These are phyloP conservation scores for Muraenolepis orangiensis DNA, from an alignment of 2,797 vertebrate species.

Conservation along the genomic window DNA sequence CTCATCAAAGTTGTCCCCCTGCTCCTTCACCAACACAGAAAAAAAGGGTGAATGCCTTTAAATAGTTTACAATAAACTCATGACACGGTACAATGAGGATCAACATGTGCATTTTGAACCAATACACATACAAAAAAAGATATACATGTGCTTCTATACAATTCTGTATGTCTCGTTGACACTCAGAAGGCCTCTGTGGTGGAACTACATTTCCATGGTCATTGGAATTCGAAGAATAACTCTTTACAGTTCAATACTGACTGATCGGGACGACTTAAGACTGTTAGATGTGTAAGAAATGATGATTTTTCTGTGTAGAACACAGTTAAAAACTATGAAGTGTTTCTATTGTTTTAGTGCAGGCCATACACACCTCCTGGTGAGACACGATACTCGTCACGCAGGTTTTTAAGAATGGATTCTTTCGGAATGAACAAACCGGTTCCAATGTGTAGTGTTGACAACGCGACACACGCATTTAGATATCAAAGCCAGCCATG, in stretches of 20 bases:
- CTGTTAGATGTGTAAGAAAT: not conserved
- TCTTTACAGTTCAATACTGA: not conserved
- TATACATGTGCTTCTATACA: not conserved
- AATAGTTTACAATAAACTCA: not conserved
- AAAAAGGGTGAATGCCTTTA: not conserved
- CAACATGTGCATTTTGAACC: too few relatives aligned
- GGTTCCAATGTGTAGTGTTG: not conserved
- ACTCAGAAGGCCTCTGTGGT: not conserved
- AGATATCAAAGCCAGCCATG: not conserved
- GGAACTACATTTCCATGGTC: not conserved
- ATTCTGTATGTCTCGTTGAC: not conserved
- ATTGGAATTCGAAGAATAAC: not conserved
- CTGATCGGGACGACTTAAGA: not conserved
- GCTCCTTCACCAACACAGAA: constrained; percentile 46
- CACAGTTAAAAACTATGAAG: not conserved
- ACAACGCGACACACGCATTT: not conserved
- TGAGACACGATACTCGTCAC: not conserved
- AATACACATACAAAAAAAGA: not conserved
- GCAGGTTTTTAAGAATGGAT: not conserved
- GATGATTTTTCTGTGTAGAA: not conserved
- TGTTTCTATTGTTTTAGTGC: too few relatives aligned
- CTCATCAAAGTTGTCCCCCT: constrained; percentile 44
- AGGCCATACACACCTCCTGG: not conserved
- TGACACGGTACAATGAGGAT: not conserved
- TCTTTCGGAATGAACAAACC: not conserved